Evolutionary conservation across 2,888 invertebrate species (phyloP).

Genomic region (Octonoba sinensis): DNA sequence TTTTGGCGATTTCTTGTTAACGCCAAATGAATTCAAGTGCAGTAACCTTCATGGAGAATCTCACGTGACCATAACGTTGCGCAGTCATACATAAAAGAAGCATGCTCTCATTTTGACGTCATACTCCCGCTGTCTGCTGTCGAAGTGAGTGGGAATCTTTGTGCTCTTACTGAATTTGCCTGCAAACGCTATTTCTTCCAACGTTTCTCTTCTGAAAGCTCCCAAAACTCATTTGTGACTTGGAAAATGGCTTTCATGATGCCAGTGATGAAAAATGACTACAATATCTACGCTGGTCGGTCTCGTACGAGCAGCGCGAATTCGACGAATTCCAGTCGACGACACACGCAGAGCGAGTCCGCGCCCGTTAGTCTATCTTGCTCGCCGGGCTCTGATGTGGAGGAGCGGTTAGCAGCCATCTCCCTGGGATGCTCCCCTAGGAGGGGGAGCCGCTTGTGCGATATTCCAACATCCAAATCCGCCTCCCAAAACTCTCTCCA

Average conservation of each 20-base stretch:
- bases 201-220: neutral
- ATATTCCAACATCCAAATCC: constrained; percentile 54
- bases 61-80: constrained; percentile 13
- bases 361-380: constrained; percentile 72
- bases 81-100: constrained; percentile 3
- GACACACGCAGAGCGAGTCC: constrained; percentile 53
- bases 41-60: constrained; percentile 6
- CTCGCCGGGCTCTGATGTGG: constrained; percentile 66
- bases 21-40: neutral
- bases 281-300: constrained; percentile 88
- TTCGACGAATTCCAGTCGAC: constrained; percentile 71
- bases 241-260: constrained; percentile 90
- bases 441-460: constrained; percentile 28
- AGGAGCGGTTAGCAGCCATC: constrained; percentile 61
- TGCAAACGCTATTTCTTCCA: too few species aligned
- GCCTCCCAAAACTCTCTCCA: constrained; percentile 77
- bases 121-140: neutral
- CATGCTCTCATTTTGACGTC: constrained; percentile 14
- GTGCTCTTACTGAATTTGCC: too few species aligned
- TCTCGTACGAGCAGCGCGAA: constrained; percentile 75
- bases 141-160: neutral
- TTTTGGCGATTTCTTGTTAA: constrained; percentile 8
- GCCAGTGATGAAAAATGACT: constrained; percentile 94
- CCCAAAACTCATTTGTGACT: neutral
- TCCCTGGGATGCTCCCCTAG: constrained; percentile 60